Conservation (phyloP, 2,113 vertebrate genomes). For the Brachyhypopomus gauderio region DNA sequence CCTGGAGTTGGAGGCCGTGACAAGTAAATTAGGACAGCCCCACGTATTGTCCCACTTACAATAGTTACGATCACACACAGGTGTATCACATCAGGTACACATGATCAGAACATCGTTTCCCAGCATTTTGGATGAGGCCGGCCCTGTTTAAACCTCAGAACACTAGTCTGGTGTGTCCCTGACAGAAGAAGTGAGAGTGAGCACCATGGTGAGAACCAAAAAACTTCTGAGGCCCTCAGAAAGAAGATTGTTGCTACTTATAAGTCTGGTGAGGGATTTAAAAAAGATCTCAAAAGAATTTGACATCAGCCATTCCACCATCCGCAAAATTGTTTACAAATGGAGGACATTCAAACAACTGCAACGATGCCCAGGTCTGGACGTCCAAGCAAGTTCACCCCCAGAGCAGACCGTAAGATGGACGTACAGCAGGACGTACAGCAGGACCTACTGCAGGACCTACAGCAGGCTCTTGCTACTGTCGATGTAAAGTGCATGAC, state of each 20-base stretch:
- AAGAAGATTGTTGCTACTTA: not conserved
- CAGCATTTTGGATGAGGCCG: too few species aligned
- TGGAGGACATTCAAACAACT: constrained; percentile 1
- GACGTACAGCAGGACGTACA: too few species aligned
- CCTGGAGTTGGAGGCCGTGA: too few species aligned
- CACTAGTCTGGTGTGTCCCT: not conserved
- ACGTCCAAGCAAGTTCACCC: constrained; percentile 5
- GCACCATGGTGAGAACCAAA: too few species aligned
- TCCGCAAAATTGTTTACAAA: constrained; percentile 1
- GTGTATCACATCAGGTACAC: not conserved
- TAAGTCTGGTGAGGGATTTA: constrained; percentile 30
- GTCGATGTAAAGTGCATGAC: too few species aligned
- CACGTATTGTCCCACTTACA: constrained; percentile 4
- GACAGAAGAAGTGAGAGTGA: not conserved
- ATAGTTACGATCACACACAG: too few species aligned
- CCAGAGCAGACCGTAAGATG: constrained; percentile 18
- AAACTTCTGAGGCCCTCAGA: not conserved
- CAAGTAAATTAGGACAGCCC: not conserved
- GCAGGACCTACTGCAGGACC: too few species aligned
- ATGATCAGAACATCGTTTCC: not conserved
- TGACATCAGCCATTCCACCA: constrained; percentile 23
- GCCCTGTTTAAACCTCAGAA: constrained; percentile 3
- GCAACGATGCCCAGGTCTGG: too few species aligned
- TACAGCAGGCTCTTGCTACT: too few species aligned
- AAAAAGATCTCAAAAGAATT: constrained; percentile 18